Evolutionary conservation across 2,113 vertebrate species (phyloP).

Genomic region (Brachyhypopomus gauderio): DNA sequence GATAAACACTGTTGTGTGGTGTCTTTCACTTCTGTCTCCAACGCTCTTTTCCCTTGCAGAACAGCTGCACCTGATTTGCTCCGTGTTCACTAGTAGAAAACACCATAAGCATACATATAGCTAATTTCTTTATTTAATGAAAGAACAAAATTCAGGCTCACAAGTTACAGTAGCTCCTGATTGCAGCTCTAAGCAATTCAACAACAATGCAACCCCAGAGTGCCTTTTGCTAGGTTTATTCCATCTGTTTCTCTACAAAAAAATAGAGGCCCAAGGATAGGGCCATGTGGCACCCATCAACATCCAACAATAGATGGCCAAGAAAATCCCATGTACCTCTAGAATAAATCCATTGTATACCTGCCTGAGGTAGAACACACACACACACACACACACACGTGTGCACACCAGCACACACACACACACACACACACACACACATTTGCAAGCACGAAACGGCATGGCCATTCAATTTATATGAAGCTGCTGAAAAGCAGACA

Average conservation of each 20-base stretch:
- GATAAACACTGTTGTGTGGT: no score
- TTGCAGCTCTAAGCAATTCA: constrained; percentile 25
- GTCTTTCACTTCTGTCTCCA: neutral
- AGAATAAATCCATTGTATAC: constrained; percentile 26
- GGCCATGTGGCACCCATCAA: constrained; percentile 46
- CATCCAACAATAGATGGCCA: constrained; percentile 8
- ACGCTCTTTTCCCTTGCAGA: no score
- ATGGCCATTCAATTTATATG: constrained; percentile 50
- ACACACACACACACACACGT: neutral
- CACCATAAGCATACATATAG: constrained; percentile 9
- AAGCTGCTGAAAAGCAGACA: constrained; percentile 62
- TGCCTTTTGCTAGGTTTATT: constrained; percentile 24
- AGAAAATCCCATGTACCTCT: constrained; percentile 23
- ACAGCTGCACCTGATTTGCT: neutral
- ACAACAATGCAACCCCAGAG: neutral
- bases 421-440: constrained; percentile 27
- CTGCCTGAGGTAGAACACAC: constrained; percentile 22
- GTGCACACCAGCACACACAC: constrained; percentile 9
- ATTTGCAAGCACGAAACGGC: constrained; percentile 24
- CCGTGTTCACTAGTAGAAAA: neutral
- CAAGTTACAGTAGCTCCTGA: constrained; percentile 6
- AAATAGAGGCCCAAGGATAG: constrained; percentile 33
- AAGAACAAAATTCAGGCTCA: neutral
- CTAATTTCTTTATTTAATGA: constrained; percentile 7
- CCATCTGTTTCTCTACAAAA: constrained; percentile 43